phyloP scores from a whole-genome alignment of 1,140 invertebrate species.

The Grapholita molesta region DNA sequence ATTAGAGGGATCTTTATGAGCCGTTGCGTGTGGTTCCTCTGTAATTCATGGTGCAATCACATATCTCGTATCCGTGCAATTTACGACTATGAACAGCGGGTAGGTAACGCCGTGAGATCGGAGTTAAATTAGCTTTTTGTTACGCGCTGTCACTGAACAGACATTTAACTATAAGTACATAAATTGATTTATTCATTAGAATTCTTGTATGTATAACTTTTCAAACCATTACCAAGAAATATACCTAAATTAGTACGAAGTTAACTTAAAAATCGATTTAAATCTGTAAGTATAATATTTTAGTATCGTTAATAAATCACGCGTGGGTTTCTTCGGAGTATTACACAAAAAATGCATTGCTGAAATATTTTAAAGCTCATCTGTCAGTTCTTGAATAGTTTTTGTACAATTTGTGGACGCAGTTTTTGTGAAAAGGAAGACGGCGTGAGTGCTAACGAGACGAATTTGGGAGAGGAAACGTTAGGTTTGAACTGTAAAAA shows the following conservation, averaged over 20 bases:
- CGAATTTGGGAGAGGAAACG: conserved; percentile 27
- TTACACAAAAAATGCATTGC: conserved; percentile 61
- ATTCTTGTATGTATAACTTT: neutral
- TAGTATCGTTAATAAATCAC: conserved; percentile 61
- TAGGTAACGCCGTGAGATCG: conserved; percentile 34
- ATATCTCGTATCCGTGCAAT: conserved; percentile 43
- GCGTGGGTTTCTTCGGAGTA: conserved; percentile 50
- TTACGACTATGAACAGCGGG: conserved; percentile 37
- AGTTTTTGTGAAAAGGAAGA: conserved; percentile 44
- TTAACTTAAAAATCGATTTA: conserved; percentile 35
- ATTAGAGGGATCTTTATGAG: conserved; percentile 62
- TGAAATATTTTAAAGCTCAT: conserved; percentile 68
- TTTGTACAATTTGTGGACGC: conserved; percentile 32
- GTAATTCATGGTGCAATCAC: conserved; percentile 52
- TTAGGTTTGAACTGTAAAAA: neutral
- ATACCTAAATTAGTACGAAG: neutral
- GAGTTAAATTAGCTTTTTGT: conserved; percentile 33
- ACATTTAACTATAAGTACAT: neutral
- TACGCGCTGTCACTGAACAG: neutral
- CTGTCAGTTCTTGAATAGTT: conserved; percentile 55
- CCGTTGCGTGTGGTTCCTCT: conserved; percentile 53
- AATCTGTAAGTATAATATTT: conserved; percentile 60
- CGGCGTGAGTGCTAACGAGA: conserved; percentile 59
- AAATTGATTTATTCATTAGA: neutral
- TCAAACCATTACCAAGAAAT: neutral